Base-by-base conservation (phyloP, 2,888 invertebrate genomes). In the Meliscaeva auricollis region DNA sequence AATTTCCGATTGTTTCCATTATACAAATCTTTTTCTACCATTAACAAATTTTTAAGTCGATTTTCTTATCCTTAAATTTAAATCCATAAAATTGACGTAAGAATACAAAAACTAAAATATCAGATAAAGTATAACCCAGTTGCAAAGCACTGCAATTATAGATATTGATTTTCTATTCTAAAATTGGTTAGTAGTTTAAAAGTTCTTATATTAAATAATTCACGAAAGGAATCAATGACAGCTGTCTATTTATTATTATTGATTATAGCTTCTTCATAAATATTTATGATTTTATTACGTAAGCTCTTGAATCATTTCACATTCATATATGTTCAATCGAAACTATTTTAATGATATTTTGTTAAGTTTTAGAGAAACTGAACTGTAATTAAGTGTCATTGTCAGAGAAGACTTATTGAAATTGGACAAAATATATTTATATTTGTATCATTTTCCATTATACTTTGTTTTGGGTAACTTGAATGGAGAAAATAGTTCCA, bases 71-170 rank as follows among this genome's bases (percentile, higher is more conserved):
- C 35, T 15, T 5, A 2, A 38, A 72, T 41, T 32, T 26, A 30
- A 46, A 75, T 68, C n/a, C 9, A 68, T 38, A 22, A 38, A 58
- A 58, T 50, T 76, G 68, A 76, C 69, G 69, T 52, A 30, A 41
- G 26, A 66, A 46, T 46, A 9, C 38, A 8, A 9, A 26, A 26
- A 26, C 30, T 17, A 32, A 26, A 26, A 52, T 56, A 17, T 6
- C 26, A 35, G n/a, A 38, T 38, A 9, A 38, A 9, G 13, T 38
- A 38, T 9, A 38, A 38, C 9, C 38, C 26, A 26, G 26, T 26
- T 26, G 4, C 15, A 35, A 64, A 54, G 11, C 11, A 11, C 3
- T 26, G 17, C 38, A 76, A 58, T 58, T 58, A 38, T 13, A 66
- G 17, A 38, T 58, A 48, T 58, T 58, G 56, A 76, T 44, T 44